Evolutionary conservation across 1,140 invertebrate genomes (phyloP).

Genomic region (Drosophila melanogaster): DNA sequence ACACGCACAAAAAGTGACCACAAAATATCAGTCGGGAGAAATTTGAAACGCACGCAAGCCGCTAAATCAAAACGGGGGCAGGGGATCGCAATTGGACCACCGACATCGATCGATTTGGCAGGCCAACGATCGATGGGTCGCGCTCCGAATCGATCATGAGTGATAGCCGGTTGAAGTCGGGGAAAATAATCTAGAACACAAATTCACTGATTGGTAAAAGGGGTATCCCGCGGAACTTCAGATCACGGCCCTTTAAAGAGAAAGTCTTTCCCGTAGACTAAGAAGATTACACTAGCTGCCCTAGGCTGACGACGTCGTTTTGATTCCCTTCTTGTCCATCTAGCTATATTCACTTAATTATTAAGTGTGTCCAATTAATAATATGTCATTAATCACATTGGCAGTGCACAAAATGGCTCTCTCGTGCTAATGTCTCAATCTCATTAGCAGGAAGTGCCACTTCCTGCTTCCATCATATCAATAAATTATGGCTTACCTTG

Average conservation of each 20-base stretch:
- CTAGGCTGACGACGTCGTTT: neutral
- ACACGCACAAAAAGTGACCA: constrained; percentile 66
- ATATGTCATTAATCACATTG: constrained; percentile 10
- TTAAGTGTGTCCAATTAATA: too few relatives aligned
- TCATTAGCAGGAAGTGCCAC: constrained; percentile 7
- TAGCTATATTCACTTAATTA: too few relatives aligned
- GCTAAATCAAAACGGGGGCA: constrained; percentile 2
- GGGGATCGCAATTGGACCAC: constrained; percentile 42
- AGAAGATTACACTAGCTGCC: neutral
- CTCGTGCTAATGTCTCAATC: constrained; percentile 6
- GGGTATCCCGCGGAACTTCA: constrained; percentile 1
- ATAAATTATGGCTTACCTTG: constrained; percentile 59
- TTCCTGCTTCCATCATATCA: constrained; percentile 12
- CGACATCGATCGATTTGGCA: constrained; percentile 30
- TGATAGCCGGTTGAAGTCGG: neutral
- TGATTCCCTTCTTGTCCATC: neutral
- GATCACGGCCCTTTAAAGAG: neutral
- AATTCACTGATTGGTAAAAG: neutral
- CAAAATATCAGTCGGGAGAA: constrained; percentile 63
- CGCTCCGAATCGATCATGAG: constrained; percentile 4
- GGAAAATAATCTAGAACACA: neutral
- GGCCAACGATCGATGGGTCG: constrained; percentile 34
- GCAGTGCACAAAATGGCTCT: neutral
- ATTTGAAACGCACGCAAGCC: constrained; percentile 55
- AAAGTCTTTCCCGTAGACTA: neutral